phyloP scores from a whole-genome alignment of 2,797 vertebrate species.

The Neostethus bicornis region DNA sequence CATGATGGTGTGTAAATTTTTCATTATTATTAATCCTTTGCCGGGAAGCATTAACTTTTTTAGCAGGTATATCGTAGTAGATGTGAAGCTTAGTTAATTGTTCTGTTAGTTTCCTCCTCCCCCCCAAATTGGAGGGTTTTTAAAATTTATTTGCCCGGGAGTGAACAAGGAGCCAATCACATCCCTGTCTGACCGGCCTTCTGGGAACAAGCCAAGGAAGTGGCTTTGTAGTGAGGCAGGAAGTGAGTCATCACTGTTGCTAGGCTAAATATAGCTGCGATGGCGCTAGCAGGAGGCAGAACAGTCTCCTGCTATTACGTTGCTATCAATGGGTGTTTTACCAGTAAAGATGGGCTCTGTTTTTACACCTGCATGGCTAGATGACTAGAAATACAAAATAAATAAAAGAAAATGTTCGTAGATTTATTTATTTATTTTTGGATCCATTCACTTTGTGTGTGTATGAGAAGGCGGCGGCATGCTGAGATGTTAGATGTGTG shows the following conservation, averaged over 20 bases:
- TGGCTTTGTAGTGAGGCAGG: constrained; percentile 79
- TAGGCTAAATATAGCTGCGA: constrained; percentile 78
- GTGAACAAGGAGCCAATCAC: constrained; percentile 62
- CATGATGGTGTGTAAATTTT: neutral
- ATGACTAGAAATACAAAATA: constrained; percentile 1
- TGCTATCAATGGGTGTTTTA: constrained; percentile 61
- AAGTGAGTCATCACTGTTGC: constrained; percentile 81
- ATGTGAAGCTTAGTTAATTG: constrained; percentile 24
- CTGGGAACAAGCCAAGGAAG: constrained; percentile 75
- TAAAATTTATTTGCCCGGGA: constrained; percentile 54
- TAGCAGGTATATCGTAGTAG: neutral
- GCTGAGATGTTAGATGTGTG: constrained; percentile 38
- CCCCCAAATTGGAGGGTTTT: constrained; percentile 53
- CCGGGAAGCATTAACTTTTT: too few relatives aligned
- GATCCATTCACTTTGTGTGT: neutral
- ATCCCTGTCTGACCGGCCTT: constrained; percentile 49
- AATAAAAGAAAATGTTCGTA: constrained; percentile 11
- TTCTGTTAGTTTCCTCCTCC: constrained; percentile 42
- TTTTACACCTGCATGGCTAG: neutral
- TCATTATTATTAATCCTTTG: too few relatives aligned
- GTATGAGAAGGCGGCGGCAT: constrained; percentile 16
- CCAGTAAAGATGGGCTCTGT: constrained; percentile 10
- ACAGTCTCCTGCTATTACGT: constrained; percentile 45
- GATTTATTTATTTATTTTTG: too few relatives aligned
- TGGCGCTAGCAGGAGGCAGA: constrained; percentile 53